These are phyloP conservation scores for Rhopilema esculentum DNA, from an alignment of 30 jellyfish, hydroid and myxozoan species.

Conservation along the genomic window DNA sequence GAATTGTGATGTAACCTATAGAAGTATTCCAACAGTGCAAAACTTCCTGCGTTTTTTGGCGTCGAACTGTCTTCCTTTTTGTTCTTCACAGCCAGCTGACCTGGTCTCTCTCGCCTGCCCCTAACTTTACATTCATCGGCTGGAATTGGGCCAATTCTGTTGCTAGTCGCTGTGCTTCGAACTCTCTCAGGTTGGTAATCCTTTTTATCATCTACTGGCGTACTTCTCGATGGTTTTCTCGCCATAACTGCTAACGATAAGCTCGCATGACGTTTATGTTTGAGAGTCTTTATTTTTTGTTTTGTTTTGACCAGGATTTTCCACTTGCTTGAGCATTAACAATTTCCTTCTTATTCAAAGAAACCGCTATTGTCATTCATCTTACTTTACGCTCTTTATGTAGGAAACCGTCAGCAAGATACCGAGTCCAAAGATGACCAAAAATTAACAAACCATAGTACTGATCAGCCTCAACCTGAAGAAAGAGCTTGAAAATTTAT, in stretches of 20 bases:
- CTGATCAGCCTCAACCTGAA: too few species aligned
- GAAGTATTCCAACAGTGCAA: conserved; percentile 50
- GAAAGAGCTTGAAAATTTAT: too few species aligned
- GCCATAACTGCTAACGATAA: background rate
- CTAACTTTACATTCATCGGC: conserved; percentile 7
- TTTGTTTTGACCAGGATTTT: background rate
- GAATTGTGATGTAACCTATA: background rate
- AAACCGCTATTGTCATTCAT: background rate
- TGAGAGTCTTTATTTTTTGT: background rate
- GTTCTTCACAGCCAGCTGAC: conserved; percentile 22
- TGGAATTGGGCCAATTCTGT: conserved; percentile 45
- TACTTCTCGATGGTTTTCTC: too few species aligned
- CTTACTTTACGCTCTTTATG: too few species aligned
- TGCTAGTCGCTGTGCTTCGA: background rate
- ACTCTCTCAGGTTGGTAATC: background rate
- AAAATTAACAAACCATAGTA: too few species aligned
- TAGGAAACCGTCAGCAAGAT: too few species aligned
- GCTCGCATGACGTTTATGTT: background rate
- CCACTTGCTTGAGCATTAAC: background rate
- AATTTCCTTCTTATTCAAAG: background rate
- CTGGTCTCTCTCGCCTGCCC: conserved; percentile 20
- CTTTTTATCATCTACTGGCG: background rate
- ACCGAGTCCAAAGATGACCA: too few species aligned
- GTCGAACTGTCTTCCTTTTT: background rate
- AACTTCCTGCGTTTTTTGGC: conserved; percentile 42